Conservation (phyloP, 2,113 vertebrate species). For the Forbesichthys agassizii region DNA sequence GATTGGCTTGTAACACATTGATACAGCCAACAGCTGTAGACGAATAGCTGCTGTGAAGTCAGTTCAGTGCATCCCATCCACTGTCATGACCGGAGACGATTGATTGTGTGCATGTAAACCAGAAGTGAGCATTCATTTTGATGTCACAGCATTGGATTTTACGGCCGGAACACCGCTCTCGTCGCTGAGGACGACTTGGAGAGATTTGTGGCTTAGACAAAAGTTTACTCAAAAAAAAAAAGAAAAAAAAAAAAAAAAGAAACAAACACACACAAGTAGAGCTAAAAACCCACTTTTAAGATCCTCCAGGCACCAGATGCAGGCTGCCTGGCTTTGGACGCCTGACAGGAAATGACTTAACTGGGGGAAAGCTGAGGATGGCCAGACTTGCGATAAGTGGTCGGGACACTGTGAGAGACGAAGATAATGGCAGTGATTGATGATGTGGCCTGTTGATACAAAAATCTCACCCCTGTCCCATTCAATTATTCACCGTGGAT, state of each 20-base stretch:
- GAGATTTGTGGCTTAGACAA: conserved; percentile 35
- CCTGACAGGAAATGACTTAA: conserved; percentile 53
- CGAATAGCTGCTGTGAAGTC: conserved; percentile 30
- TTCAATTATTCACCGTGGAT: conserved; percentile 61
- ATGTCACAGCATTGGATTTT: conserved; percentile 52
- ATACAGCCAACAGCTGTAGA: conserved; percentile 9
- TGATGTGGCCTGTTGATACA: conserved; percentile 64
- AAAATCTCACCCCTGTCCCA: conserved; percentile 55
- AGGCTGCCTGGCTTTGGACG: conserved; percentile 37
- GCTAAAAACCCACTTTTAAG: conserved; percentile 43
- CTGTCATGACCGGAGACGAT: conserved; percentile 41
- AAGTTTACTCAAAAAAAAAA: conserved; percentile 49
- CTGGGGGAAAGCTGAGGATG: conserved; percentile 32
- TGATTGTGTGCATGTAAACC: conserved; percentile 48
- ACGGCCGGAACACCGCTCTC: conserved; percentile 34
- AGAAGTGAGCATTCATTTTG: conserved; percentile 46
- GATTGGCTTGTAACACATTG: neutral
- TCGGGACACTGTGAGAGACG: conserved; percentile 25
- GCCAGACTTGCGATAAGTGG: conserved; percentile 37
- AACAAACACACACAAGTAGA: conserved; percentile 48
- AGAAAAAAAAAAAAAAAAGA: neutral
- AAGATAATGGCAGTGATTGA: conserved; percentile 65
- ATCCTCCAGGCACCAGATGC: conserved; percentile 62
- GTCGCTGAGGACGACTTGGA: conserved; percentile 20
- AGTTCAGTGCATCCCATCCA: conserved; percentile 27